Evolutionary conservation across 1,140 invertebrate genomes (phyloP), one percentile per base, ranked within the genome.

Genomic region (Lordiphosa stackelbergi): DNA sequence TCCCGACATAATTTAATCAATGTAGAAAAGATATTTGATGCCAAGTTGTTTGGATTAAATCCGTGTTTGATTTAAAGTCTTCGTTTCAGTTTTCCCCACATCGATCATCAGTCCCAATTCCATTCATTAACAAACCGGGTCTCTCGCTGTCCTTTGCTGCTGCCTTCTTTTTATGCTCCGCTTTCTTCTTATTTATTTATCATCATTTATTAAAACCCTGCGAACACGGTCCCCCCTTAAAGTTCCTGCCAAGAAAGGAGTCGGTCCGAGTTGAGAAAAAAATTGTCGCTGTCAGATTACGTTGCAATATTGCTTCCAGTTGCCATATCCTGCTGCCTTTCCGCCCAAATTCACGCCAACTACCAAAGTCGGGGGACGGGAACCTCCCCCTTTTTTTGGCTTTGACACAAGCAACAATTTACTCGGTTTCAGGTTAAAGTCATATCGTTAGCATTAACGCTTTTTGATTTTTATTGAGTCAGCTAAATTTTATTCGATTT

Each of bases 381-480:
- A 4, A 13, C 13, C 53, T 34, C 13, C 68, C 58, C 53, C 45
- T 28, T 60, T 70, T 70, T 57, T 81, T 55, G 75, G 68, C 77
- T 83, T 83, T 77, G 69, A 77, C 72, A 83, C 77, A 77, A 83
- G 72, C 77, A 83, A 77, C 77, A 83, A 79, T 81, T 81, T 85
- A 73, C 79, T 74, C 73, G 68, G 78, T 73, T 85, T 73, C 77
- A 86, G 75, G 79, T 86, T 86, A 85, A 86, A 86, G 85, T 86
- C 85, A 86, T 86, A 85, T 85, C 79, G 85, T 86, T 85, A 75
- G 85, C 85, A 86, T 86, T 86, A 86, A 86, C 85, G 85, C 85
- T 86, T 79, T 86, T 86, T 86, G 85, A 86, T 86, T 86, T 86
- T 86, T 85, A 86, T 85, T 86, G 85, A 86, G 85, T 86, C 85